A percentile compares a stretch with the other conserved stretches of the same genome.
Conservation (phyloP, 2,797 vertebrate species). For the Trachops cirrhosus region DNA sequence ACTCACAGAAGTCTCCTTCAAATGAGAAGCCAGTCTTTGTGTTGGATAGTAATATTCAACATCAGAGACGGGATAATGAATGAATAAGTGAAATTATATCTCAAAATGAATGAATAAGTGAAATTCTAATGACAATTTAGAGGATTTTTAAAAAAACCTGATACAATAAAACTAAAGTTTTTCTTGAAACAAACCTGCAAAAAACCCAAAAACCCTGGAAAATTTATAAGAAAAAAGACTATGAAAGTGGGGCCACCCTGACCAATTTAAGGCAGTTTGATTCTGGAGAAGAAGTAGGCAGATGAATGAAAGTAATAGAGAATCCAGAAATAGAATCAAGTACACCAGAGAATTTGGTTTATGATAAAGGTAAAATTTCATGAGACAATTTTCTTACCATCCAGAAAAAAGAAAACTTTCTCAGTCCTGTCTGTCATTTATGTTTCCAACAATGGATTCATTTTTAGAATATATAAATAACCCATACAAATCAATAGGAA, state of each 20-base stretch:
- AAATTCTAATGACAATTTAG: not conserved
- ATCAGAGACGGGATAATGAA: not conserved
- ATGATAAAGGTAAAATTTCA: not conserved
- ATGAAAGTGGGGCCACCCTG: not conserved
- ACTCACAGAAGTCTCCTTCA: not conserved
- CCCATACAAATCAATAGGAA: not conserved
- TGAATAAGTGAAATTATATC: not conserved
- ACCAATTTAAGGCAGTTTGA: not conserved
- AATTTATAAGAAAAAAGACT: not conserved
- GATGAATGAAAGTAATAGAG: not conserved
- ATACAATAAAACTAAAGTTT: not conserved
- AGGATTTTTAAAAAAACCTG: not conserved
- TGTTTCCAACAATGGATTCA: not conserved
- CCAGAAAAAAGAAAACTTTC: not conserved
- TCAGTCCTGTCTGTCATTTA: not conserved
- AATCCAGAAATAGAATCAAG: constrained; percentile 27
- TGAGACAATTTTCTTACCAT: not conserved
- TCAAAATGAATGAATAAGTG: not conserved
- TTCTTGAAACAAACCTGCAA: not conserved
- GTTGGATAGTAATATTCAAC: not conserved
- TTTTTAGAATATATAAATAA: not conserved
- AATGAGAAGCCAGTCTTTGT: not conserved
- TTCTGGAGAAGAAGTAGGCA: not conserved
- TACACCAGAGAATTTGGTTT: not conserved
- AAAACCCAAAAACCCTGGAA: not conserved